Evolutionary conservation across 2,113 vertebrate genomes (phyloP).

Genomic region (Cygnus atratus): DNA sequence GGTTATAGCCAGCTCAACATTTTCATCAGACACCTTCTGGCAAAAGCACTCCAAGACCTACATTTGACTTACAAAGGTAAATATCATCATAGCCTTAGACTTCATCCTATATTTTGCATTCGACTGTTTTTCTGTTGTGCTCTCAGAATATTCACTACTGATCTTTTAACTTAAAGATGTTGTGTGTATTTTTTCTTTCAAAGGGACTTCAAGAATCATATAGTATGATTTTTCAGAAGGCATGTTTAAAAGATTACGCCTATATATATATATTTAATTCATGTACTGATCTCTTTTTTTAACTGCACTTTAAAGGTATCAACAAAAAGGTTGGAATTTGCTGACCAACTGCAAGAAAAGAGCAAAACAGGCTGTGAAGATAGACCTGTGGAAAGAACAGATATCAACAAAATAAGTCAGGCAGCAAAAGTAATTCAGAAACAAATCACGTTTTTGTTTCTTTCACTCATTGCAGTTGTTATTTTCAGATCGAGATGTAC

Average conservation of each 20-base stretch:
- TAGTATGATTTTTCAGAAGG: background rate
- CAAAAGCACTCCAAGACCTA: background rate
- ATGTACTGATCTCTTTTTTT: background rate
- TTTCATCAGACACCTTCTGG: background rate
- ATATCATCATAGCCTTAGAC: background rate
- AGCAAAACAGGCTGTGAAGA: background rate
- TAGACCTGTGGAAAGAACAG: background rate
- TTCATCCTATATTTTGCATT: background rate
- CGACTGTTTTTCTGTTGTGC: background rate
- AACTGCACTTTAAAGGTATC: background rate
- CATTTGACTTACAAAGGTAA: background rate
- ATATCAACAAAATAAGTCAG: background rate
- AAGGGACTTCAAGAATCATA: background rate
- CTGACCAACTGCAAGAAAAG: background rate
- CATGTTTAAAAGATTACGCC: background rate
- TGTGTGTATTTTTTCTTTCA: background rate
- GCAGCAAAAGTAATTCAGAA: background rate
- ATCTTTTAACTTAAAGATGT: background rate
- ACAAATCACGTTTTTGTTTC: background rate
- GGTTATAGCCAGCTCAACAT: background rate
- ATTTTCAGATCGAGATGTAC: background rate
- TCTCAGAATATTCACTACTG: background rate
- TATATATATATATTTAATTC: background rate
- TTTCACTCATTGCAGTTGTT: background rate
- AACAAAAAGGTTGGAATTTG: background rate